A percentile compares a stretch with the other conserved stretches of the same genome.
Evolutionary conservation across 2,888 invertebrate genomes (phyloP).

Genomic region (Venustoraphidia nigricollis): DNA sequence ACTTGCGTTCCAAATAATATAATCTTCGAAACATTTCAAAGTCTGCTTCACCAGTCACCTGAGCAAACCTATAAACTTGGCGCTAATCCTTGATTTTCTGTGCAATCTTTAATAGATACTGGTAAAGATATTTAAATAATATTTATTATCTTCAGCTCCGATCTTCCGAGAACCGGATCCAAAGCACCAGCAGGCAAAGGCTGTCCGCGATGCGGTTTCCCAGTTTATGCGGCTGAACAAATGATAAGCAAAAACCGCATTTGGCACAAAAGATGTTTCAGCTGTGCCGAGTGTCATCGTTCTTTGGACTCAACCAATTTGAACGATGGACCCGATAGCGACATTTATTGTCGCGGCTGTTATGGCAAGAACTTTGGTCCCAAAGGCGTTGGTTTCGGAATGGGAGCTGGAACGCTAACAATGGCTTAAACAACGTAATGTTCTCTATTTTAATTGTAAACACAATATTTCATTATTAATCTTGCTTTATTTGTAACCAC

Average conservation of each 20-base stretch:
- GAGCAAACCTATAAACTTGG: no score
- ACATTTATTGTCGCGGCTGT: constrained; percentile 86
- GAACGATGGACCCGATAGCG: constrained; percentile 83
- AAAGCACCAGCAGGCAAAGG: constrained; percentile 65
- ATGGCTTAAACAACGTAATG: constrained; percentile 49
- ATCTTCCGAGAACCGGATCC: constrained; percentile 54
- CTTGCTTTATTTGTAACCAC: no score
- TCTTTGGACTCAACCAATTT: constrained; percentile 79
- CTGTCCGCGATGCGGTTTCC: constrained; percentile 77
- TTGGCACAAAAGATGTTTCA: constrained; percentile 91
- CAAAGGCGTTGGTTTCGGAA: constrained; percentile 77
- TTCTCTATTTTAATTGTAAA: constrained; percentile 5
- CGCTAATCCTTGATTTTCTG: no score
- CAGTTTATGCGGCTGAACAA: constrained; percentile 91
- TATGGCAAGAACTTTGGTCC: constrained; percentile 79
- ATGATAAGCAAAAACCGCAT: constrained; percentile 86
- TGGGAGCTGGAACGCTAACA: constrained; percentile 80
- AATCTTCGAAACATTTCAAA: no score
- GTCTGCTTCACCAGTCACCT: no score
- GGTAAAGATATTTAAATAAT: not conserved
- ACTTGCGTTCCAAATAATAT: no score
- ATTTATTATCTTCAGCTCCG: constrained; percentile 42
- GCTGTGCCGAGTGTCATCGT: constrained; percentile 74
- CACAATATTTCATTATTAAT: not conserved
- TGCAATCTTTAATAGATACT: no score